These are phyloP conservation scores for Climacteris rufus DNA, from an alignment of 2,113 vertebrate species.

Conservation along the genomic window DNA sequence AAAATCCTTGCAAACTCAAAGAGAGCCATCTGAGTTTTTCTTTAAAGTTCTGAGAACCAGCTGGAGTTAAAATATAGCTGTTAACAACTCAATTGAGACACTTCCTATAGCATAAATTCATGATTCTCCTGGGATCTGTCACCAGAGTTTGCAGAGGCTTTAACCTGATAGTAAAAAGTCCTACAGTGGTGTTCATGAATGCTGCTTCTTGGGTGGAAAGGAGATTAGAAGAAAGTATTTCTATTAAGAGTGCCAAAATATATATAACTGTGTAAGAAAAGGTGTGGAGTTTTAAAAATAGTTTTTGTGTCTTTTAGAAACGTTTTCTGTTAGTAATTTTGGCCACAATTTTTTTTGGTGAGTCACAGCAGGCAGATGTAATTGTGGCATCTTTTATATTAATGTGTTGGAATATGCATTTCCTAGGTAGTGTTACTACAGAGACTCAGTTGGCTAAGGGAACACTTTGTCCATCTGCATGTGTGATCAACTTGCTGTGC, in stretches of 20 bases:
- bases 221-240: slow-evolving; percentile 4
- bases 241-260: neutral
- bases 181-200: neutral
- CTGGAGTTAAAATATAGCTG: slow-evolving; percentile 3
- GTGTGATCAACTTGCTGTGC: neutral
- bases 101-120: neutral
- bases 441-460: neutral
- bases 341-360: neutral
- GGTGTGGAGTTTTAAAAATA: neutral
- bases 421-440: neutral
- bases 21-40: neutral
- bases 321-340: neutral
- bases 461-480: neutral
- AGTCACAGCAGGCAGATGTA: neutral
- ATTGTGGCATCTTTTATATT: neutral
- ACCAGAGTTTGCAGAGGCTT: neutral
- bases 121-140: neutral
- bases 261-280: neutral
- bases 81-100: neutral
- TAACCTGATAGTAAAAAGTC: neutral
- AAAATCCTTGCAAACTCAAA: neutral
- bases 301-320: neutral
- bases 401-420: neutral
- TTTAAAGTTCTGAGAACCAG: neutral
- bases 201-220: neutral